Evolutionary conservation across 2,888 invertebrate species (phyloP).

Genomic region (Athetis lepigone): DNA sequence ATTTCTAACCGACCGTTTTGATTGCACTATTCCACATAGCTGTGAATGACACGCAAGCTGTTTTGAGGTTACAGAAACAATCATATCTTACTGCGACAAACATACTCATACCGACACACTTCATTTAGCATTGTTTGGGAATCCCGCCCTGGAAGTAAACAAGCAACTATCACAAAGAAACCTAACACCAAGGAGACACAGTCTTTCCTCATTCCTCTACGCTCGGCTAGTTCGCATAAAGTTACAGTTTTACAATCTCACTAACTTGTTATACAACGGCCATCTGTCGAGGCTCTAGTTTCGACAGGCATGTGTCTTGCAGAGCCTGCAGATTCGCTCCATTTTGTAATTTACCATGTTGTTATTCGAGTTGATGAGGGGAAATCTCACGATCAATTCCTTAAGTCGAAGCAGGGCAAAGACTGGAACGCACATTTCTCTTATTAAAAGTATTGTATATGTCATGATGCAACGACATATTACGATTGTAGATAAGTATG

Average conservation of each 20-base stretch:
- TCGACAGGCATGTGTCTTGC: slow-evolving; percentile 68
- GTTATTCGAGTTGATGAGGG: slow-evolving; percentile 20
- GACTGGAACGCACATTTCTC: slow-evolving; percentile 4
- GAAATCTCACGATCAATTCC: slow-evolving; percentile 17
- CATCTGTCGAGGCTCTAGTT: slow-evolving; percentile 75
- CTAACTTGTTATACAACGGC: slow-evolving; percentile 60
- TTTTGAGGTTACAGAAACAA: not conserved
- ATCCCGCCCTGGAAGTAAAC: slow-evolving; percentile 50
- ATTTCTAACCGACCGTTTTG: too few relatives aligned
- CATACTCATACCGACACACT: slow-evolving; percentile 25
- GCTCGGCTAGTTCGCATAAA: slow-evolving; percentile 57
- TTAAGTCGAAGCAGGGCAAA: not conserved
- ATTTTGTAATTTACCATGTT: slow-evolving; percentile 23
- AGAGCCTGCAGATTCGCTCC: slow-evolving; percentile 50
- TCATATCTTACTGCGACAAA: not conserved
- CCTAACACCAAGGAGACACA: slow-evolving; percentile 40
- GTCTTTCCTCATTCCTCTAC: slow-evolving; percentile 64
- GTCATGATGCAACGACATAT: not conserved
- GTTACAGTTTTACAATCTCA: slow-evolving; percentile 63
- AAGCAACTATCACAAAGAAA: slow-evolving; percentile 54
- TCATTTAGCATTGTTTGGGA: slow-evolving; percentile 19
- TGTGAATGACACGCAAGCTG: not conserved
- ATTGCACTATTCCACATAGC: too few relatives aligned
- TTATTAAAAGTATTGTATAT: not conserved
- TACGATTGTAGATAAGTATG: not conserved